Evolutionary conservation across 2,113 vertebrate species (phyloP).

Genomic region (Xiphophorus maculatus): DNA sequence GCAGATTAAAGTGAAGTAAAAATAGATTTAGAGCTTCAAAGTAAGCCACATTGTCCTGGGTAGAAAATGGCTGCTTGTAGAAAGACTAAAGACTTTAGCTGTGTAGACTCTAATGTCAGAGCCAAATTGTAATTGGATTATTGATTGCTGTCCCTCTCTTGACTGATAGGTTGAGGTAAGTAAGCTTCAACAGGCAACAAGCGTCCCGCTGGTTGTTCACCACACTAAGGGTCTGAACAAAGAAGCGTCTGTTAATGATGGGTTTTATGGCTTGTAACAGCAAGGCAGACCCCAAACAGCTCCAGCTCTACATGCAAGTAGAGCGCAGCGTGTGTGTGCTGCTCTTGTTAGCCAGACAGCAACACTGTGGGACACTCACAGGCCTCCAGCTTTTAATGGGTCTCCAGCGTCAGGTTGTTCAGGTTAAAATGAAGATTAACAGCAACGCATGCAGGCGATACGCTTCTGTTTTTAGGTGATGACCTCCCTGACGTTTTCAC

Average conservation of each 20-base stretch:
- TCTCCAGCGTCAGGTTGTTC: background rate
- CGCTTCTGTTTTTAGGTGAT: background rate
- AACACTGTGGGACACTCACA: background rate
- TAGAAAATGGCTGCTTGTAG: slow-evolving; percentile 22
- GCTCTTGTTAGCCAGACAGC: background rate
- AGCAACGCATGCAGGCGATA: background rate
- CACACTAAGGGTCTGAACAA: slow-evolving; percentile 16
- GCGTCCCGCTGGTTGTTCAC: slow-evolving; percentile 9
- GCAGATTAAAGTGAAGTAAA: background rate
- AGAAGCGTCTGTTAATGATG: slow-evolving; percentile 11
- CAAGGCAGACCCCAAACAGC: slow-evolving; percentile 17
- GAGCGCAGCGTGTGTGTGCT: background rate
- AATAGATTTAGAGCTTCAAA: slow-evolving; percentile 1
- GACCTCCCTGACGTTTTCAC: background rate
- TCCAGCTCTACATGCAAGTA: slow-evolving; percentile 13
- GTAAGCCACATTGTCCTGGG: background rate
- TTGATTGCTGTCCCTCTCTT: slow-evolving; percentile 61
- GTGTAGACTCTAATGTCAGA: slow-evolving; percentile 32
- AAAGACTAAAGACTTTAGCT: slow-evolving; percentile 24
- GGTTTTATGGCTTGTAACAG: slow-evolving; percentile 15
- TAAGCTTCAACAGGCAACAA: slow-evolving; percentile 4
- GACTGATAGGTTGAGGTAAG: slow-evolving; percentile 53
- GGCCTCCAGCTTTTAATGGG: background rate
- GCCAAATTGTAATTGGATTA: slow-evolving; percentile 59
- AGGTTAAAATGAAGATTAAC: background rate